phyloP scores from a whole-genome alignment of 2,888 invertebrate genomes.

The Cataglyphis altisquamis region DNA sequence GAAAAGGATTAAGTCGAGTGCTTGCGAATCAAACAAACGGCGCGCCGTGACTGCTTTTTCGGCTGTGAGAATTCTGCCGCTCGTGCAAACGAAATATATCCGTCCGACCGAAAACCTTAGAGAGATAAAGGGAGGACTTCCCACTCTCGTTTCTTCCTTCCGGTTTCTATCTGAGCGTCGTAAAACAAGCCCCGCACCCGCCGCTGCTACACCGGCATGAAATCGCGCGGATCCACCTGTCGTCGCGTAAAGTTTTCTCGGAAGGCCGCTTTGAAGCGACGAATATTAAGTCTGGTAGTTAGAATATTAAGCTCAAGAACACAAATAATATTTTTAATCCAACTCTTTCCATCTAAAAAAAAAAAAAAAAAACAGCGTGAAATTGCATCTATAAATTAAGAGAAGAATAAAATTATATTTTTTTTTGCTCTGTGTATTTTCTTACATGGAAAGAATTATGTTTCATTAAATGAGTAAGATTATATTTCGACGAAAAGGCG shows the following conservation, averaged over 20 bases:
- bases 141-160: conserved; percentile 41
- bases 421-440: not conserved
- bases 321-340: conserved; percentile 15
- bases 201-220: conserved; percentile 16
- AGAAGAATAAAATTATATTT: conserved; percentile 5
- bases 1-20: conserved; percentile 74
- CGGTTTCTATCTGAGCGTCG: conserved; percentile 43
- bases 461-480: not conserved
- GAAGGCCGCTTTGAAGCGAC: conserved; percentile 3
- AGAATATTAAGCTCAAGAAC: conserved; percentile 16
- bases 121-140: not conserved
- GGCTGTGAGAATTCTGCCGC: conserved; percentile 63
- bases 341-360: conserved; percentile 3
- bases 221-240: conserved; percentile 64
- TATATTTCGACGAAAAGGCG: not conserved
- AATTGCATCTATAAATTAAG: conserved; percentile 20
- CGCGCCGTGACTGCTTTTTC: conserved; percentile 50
- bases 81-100: conserved; percentile 59
- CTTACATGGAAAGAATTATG: not conserved
- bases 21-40: conserved; percentile 64
- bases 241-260: conserved; percentile 51
- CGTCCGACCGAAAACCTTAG: conserved; percentile 14
- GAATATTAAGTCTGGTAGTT: conserved; percentile 20
- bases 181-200: conserved; percentile 46
- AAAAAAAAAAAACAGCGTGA: not conserved